Base-by-base conservation (phyloP, 2,888 invertebrate species). In the Amiota mariae region DNA sequence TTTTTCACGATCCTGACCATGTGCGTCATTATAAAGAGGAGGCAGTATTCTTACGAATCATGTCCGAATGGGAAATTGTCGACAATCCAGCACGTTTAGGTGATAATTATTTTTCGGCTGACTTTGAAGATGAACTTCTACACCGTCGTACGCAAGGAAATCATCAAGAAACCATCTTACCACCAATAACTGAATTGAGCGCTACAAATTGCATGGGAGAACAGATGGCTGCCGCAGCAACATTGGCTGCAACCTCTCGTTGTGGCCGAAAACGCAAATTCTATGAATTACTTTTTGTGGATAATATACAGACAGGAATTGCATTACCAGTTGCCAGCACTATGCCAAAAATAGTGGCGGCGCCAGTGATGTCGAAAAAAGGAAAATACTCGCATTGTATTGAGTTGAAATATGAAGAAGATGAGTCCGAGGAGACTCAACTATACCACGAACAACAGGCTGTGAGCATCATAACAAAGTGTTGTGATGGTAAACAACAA, bases 1-100 rank as follows among this genome's bases (percentile, higher is more conserved):
- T 90, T 80, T 90, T 90, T 75, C 85, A 89, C 46, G 89, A 90
- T 86, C 89, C 90, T n/a, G 87, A 87, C 13, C 89, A 89, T 76
- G 88, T 90, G 59, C 85, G 82, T 0, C 85, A 85, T 71, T 88
- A 90, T 77, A 86, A 83, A 71, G 89, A 89, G 76, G 90, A 90
- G 74, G 88, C 82, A 0, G 68, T 82, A 2, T 87, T 89, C 70
- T 80, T 90, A 0, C 78, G 82, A 72, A 81, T 90, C 10, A 88
- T 89, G 87, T 83, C 88, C 49, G 90, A 89, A n/a, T 90, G 88
- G 89, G 89, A 86, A 74, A 87, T 90, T 15, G 79, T 90, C 4
- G 86, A 88, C 68, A 80, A 84, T 79, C 88, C 88, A 24, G 75
- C 73, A 66, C 77, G 76, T 47, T 59, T 72, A 18, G 49, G 68